Percentiles rank a stretch among this genome's conserved stretches.
phyloP scores from a whole-genome alignment of 2,797 vertebrate species.

The Eidolon dupreanum region DNA sequence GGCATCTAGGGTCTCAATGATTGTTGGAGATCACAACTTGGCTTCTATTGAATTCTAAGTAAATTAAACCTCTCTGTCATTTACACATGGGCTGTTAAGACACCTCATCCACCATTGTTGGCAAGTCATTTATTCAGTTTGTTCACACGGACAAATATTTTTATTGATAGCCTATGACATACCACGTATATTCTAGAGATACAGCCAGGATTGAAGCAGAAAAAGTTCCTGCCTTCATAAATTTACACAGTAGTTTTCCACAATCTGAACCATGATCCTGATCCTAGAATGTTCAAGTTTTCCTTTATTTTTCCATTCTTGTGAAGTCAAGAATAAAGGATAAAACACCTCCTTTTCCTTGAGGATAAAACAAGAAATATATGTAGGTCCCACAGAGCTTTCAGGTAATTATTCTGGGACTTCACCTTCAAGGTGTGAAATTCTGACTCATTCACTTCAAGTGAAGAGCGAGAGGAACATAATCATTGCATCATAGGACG shows the following conservation, averaged over 20 bases:
- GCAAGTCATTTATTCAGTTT: not conserved
- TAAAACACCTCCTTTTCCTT: not conserved
- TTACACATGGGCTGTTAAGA: not conserved
- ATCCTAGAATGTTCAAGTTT: not conserved
- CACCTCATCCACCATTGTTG: not conserved
- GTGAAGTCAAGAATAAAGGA: not conserved
- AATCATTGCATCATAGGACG: not conserved
- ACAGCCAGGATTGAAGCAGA: not conserved
- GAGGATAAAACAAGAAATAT: not conserved
- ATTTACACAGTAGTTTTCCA: not conserved
- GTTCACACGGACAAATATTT: not conserved
- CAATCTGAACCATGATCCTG: not conserved
- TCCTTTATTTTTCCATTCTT: not conserved
- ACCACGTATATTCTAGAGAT: not conserved
- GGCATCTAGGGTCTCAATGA: not conserved
- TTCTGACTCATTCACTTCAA: constrained; percentile 56
- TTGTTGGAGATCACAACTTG: not conserved
- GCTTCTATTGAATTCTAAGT: not conserved
- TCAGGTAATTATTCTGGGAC: constrained; percentile 11
- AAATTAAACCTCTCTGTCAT: not conserved
- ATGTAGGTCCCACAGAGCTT: not conserved
- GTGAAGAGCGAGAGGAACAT: not conserved
- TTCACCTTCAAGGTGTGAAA: constrained; percentile 31
- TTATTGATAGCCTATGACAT: not conserved
- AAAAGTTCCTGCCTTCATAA: not conserved